Evolutionary conservation across 2,797 vertebrate species (phyloP).

Genomic region (Diplodus puntazzo): DNA sequence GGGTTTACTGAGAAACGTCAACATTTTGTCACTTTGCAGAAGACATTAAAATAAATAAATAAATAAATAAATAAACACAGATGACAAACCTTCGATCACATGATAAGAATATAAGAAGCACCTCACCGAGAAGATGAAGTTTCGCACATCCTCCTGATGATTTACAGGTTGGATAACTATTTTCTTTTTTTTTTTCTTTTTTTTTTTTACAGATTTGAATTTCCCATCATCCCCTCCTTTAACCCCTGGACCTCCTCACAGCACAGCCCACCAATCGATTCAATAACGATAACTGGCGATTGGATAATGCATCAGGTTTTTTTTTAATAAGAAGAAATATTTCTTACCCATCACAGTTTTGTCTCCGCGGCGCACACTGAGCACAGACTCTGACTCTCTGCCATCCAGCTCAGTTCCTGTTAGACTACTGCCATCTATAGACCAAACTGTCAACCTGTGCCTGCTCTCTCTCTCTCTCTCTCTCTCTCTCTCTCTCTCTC

Average conservation of each 20-base stretch:
- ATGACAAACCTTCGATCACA: too few relatives aligned
- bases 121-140: background rate
- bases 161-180: background rate
- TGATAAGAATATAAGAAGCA: background rate
- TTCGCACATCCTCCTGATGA: background rate
- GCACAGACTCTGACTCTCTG: conserved; percentile 16
- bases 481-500: background rate
- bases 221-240: background rate
- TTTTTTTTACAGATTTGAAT: background rate
- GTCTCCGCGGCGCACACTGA: conserved; percentile 46
- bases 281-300: background rate
- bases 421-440: conserved; percentile 88
- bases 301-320: background rate
- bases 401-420: conserved; percentile 76
- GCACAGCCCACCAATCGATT: fast-evolving
- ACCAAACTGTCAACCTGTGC: conserved; percentile 53
- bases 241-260: background rate
- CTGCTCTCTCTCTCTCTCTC: background rate
- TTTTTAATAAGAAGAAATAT: background rate
- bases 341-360: conserved; percentile 64
- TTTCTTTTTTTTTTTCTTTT: too few relatives aligned
- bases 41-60: background rate
- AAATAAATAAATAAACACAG: background rate
- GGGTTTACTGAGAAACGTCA: background rate
- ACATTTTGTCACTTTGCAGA: background rate